Evolutionary conservation across 2,888 invertebrate genomes (phyloP).

Genomic region (Oscheius sp.): DNA sequence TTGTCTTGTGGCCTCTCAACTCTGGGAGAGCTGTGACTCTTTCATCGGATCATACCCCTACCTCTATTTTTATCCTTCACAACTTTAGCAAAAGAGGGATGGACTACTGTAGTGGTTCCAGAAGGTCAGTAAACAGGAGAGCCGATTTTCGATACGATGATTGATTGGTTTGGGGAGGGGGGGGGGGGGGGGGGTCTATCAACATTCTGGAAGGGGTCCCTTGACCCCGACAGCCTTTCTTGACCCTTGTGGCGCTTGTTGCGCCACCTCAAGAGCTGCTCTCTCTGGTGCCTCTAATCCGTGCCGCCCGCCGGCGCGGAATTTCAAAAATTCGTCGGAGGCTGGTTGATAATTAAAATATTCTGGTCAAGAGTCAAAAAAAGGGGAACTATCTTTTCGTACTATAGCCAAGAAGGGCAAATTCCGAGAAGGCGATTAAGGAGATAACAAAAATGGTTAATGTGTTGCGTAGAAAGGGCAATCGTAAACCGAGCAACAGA

Average conservation of each 20-base stretch:
- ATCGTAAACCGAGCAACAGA: not conserved
- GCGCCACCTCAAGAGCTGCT: conserved; percentile 25
- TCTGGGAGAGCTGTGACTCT: conserved; percentile 6
- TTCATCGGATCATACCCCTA: too few species aligned
- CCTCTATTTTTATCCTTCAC: too few species aligned
- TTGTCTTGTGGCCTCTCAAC: too few species aligned
- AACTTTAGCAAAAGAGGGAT: too few species aligned
- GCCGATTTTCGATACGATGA: too few species aligned
- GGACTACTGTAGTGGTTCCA: too few species aligned
- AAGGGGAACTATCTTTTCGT: not conserved
- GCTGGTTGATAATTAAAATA: not conserved
- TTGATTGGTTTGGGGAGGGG: too few species aligned
- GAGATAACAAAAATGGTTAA: not conserved
- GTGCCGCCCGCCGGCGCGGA: conserved; percentile 18
- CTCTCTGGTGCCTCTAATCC: not conserved
- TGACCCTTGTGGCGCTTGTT: conserved; percentile 25
- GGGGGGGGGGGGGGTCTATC: too few species aligned
- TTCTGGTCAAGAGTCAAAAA: not conserved
- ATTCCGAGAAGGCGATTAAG: not conserved
- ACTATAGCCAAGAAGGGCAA: not conserved
- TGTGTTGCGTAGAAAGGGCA: not conserved
- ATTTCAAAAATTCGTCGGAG: conserved; percentile 21
- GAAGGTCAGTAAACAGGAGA: too few species aligned
- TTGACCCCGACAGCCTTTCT: conserved; percentile 28
- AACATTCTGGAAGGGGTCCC: too few species aligned